Evolutionary conservation across 2,797 vertebrate genomes (phyloP), one percentile per base, ranked within the genome.

Genomic region (Malacoraja senta): DNA sequence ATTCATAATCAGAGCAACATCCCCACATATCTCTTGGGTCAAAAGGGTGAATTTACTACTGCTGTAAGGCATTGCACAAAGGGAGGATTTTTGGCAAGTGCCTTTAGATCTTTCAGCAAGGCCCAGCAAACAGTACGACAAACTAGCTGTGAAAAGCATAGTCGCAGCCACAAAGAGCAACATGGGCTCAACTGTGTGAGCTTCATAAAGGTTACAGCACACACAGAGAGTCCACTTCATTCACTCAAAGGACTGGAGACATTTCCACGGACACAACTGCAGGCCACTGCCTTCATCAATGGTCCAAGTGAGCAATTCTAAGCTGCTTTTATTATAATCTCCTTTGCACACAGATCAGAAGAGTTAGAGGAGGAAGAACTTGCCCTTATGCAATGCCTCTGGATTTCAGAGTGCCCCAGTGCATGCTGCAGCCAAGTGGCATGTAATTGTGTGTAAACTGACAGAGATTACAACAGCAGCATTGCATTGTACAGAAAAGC

Each of bases 101-200:
- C 32, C 63, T 63, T 88, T 88, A 32, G 84, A 88, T 88, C 84
- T 68, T 88, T 88, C 68, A 88, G 35, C 61, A 65, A 65, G 32
- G 61, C 61, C 13, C 21, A n/a, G 32, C 84, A 21, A 88, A 8
- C 65, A 19, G 61, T 24, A 68, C 17, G 17, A 35, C 61, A 88
- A 88, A 88, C 63, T 35, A 88, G 63, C 68, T 88, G 84, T n/a
- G 68, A 88, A 83, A 88, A 88, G 84, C 61, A 88, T 35, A 68
- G n/a, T 68, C n/a, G 35, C 61, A 68, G n/a, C 61, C 84, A 88
- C 84, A 88, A 88, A 10, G n/a, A 68, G 68, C 35, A n/a, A 88
- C 84, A 88, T 88, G 2, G 65, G 84, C 65, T 88, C 84, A 35
- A 35, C 63, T 88, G 17, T 32, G 63, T 88, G 65, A 35, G 17